Percentiles rank a stretch among this genome's conserved stretches.
Conservation (phyloP, 2,888 invertebrate species). For the Watsonalla cultraria region DNA sequence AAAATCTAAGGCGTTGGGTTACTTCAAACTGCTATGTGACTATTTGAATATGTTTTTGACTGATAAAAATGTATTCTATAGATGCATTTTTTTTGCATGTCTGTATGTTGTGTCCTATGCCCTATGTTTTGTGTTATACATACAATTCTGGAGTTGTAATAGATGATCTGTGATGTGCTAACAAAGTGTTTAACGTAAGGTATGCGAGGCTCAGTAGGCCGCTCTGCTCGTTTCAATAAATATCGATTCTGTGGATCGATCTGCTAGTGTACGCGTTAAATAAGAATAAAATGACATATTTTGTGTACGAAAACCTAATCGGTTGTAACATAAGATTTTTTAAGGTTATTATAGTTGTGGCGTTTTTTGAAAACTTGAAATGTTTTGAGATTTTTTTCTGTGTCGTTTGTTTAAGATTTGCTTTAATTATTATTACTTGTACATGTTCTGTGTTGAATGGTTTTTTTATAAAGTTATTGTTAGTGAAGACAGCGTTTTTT, state of each 20-base stretch:
- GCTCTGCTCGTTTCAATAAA: not conserved
- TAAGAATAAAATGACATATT: conserved; percentile 72
- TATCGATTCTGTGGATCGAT: not conserved
- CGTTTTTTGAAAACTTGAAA: conserved; percentile 40
- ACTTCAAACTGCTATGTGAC: too few species aligned
- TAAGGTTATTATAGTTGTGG: conserved; percentile 32
- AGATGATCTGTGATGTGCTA: conserved; percentile 71
- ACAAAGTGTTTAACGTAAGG: conserved; percentile 40
- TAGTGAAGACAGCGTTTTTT: conserved; percentile 48
- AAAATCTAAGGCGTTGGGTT: too few species aligned
- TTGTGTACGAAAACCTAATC: conserved; percentile 59
- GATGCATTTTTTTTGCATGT: not conserved
- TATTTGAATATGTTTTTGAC: too few species aligned
- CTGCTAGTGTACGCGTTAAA: conserved; percentile 3
- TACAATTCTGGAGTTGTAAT: conserved; percentile 45
- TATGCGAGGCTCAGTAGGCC: conserved; percentile 9
- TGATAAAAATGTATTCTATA: not conserved
- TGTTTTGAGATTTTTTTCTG: conserved; percentile 35
- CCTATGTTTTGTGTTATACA: conserved; percentile 19
- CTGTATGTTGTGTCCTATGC: not conserved
- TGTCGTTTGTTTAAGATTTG: conserved; percentile 61
- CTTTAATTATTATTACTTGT: conserved; percentile 67
- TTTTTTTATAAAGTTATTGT: conserved; percentile 45
- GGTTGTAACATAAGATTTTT: conserved; percentile 28
- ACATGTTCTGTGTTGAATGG: conserved; percentile 56